Percentiles rank a stretch among this genome's conserved stretches.
These are phyloP conservation scores for Chunga burmeisteri DNA, from an alignment of 2,113 vertebrate genomes.

Conservation along the genomic window DNA sequence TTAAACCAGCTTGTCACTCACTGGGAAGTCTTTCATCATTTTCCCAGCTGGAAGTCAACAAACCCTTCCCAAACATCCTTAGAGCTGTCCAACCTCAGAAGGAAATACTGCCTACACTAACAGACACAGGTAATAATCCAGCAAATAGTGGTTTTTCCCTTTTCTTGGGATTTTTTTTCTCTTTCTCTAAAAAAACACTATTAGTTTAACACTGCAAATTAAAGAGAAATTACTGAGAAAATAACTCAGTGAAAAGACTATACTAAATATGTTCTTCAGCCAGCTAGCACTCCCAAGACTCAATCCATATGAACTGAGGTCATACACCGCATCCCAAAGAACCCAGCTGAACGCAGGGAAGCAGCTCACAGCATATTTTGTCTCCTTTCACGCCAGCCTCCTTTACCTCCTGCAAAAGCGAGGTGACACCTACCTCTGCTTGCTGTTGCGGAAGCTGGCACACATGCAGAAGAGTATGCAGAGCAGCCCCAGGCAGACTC, in stretches of 20 bases:
- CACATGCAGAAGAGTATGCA: slow-evolving; percentile 96
- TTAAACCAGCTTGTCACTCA: background rate
- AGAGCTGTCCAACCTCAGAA: background rate
- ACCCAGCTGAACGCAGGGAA: background rate
- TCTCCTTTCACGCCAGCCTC: background rate
- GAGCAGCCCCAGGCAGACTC: slow-evolving; percentile 92
- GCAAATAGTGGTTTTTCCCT: background rate
- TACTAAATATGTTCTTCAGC: background rate
- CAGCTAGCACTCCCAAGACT: background rate
- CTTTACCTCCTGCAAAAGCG: background rate
- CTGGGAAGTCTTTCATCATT: background rate
- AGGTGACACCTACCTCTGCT: slow-evolving; percentile 80
- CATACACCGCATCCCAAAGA: background rate
- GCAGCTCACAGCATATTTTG: background rate
- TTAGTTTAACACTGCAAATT: background rate
- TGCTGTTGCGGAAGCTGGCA: slow-evolving; percentile 87
- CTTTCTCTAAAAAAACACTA: background rate
- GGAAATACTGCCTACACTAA: background rate
- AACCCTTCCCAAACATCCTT: background rate
- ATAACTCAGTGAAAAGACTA: background rate
- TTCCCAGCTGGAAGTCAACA: background rate
- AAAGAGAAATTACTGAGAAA: background rate
- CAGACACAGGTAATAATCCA: background rate
- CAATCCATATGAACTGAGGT: background rate
- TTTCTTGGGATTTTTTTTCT: background rate